phyloP scores from a whole-genome alignment of 2,797 vertebrate genomes.

The Atherinosoma microstoma region DNA sequence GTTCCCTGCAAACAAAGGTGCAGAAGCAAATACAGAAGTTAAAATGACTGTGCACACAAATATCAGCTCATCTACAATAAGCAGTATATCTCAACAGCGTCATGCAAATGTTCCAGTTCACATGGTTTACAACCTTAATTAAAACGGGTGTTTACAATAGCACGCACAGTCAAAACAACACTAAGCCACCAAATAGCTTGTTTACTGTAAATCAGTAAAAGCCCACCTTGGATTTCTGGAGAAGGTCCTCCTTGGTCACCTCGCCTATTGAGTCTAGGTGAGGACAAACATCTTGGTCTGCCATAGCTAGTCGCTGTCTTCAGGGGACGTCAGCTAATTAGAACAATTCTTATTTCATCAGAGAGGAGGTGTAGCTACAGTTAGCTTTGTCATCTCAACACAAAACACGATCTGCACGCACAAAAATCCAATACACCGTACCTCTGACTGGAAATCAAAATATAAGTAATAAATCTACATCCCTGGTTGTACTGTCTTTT shows the following conservation, averaged over 20 bases:
- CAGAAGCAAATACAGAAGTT: background rate
- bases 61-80: background rate
- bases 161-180: slow-evolving; percentile 2
- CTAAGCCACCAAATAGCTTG: background rate
- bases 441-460: background rate
- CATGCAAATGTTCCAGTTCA: background rate
- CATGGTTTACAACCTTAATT: background rate
- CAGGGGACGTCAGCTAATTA: slow-evolving; percentile 36
- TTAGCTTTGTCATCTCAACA: slow-evolving; percentile 36
- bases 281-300: slow-evolving; percentile 89
- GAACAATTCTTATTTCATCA: slow-evolving; percentile 17
- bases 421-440: background rate
- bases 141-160: background rate
- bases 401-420: background rate
- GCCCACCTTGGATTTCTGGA: slow-evolving; percentile 94
- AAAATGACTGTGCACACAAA: background rate
- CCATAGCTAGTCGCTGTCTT: slow-evolving; percentile 82
- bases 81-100: background rate
- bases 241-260: slow-evolving; percentile 94
- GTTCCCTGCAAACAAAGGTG: slow-evolving; percentile 84
- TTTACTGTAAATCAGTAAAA: slow-evolving; percentile 17
- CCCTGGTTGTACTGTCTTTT: slow-evolving; percentile 1
- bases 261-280: slow-evolving; percentile 96
- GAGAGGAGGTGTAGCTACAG: slow-evolving; percentile 44
- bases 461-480: background rate